Evolutionary conservation across 2,888 invertebrate genomes (phyloP), one percentile per base, ranked within the genome.

Genomic region (Dryococelus australis): DNA sequence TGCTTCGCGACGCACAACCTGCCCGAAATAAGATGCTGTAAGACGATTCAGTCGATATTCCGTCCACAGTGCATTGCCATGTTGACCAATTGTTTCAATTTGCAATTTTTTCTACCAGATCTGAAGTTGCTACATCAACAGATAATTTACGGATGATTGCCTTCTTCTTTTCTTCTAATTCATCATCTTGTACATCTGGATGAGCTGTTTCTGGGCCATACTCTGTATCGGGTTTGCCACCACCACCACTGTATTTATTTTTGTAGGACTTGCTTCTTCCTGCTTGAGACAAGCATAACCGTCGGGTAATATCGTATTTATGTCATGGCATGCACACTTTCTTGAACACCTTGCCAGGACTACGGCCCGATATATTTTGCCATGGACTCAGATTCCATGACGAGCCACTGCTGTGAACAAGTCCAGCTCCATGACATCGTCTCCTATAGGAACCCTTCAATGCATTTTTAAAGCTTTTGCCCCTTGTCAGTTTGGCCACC

Each of bases 151-250:
- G 24, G 4, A 88, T 26, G 16, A 85, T 3, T 4, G 13, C 47
- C 16, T 27, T n/a, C 51, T 27, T 87, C 24, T 87, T 43, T 8
- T n/a, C 26, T 20, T 51, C 81, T 16, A 85, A 35, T 51, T 26
- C 86, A 27, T 51, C 35, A 27, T 10, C 65, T 13, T n/a, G 27
- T n/a, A 87, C 43, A 27, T 88, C 88, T 13, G 86, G 81, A 8
- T 87, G 79, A 13, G 87, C 88, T 13, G 88, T 85, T 2, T 85
- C 24, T 13, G 85, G 85, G 2, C 88, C 87, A 81, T 88, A 88
- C 8, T 88, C 87, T 20, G 16, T n/a, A 47, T 88, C 88, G 27
- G 85, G n/a, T n/a, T n/a, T 43, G 3, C 79, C 84, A 47, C 43
- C 83, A 20, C 83, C 83, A 20, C n/a, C 83, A 20, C 9, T 79